phyloP scores from a whole-genome alignment of 2,797 vertebrate genomes.

The Rallus crepitans region DNA sequence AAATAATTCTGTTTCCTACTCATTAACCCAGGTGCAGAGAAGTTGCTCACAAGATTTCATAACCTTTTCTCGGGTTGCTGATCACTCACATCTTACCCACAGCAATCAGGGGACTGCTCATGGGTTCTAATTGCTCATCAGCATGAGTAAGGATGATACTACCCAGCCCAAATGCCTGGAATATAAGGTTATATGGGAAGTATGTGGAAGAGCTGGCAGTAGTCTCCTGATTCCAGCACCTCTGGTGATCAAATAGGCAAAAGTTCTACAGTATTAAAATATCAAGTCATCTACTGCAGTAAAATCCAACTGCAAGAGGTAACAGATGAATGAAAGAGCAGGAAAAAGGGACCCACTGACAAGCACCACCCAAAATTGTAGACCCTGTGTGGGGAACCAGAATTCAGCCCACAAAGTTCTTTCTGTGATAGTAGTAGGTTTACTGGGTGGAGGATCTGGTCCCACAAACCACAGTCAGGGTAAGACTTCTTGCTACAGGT shows the following conservation, averaged over 20 bases:
- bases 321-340: background rate
- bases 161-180: background rate
- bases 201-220: background rate
- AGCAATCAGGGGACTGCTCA: background rate
- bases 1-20: background rate
- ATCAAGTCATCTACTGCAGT: background rate
- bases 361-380: background rate
- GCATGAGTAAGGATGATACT: background rate
- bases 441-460: background rate
- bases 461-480: background rate
- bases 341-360: background rate
- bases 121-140: background rate
- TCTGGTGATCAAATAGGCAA: background rate
- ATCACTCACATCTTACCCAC: fast-evolving
- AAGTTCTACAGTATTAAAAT: background rate
- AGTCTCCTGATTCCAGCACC: background rate
- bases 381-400: background rate
- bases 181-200: background rate
- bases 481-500: background rate
- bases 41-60: background rate
- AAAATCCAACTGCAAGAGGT: background rate
- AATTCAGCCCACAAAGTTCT: background rate
- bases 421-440: background rate
- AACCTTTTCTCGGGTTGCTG: background rate
- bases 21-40: background rate